These are phyloP conservation scores for Vidua macroura DNA, from an alignment of 2,113 vertebrate species.

Conservation along the genomic window DNA sequence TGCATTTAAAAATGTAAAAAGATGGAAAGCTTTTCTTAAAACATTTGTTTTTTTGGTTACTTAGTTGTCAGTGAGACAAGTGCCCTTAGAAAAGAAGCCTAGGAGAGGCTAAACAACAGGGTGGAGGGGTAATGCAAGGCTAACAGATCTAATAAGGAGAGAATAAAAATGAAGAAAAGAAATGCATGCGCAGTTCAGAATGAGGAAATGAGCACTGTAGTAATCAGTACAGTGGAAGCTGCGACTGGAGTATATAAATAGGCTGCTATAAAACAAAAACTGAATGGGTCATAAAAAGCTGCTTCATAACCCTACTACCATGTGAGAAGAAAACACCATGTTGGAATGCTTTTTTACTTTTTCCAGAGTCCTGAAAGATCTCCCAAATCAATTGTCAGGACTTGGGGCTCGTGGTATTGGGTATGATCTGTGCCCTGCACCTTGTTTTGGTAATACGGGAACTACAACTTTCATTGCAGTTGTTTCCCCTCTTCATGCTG, in stretches of 20 bases:
- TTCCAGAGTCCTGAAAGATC: not conserved
- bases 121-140: not conserved
- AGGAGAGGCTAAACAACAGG: not conserved
- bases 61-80: not conserved
- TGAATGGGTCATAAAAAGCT: not conserved
- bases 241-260: constrained; percentile 22
- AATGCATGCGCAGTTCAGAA: not conserved
- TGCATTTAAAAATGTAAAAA: not conserved
- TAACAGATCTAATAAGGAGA: not conserved
- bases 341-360: not conserved
- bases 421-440: not conserved
- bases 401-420: not conserved
- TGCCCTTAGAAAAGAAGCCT: not conserved
- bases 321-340: not conserved
- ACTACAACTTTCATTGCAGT: constrained; percentile 2
- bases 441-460: not conserved
- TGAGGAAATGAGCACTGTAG: constrained; percentile 14
- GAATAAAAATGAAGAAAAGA: not conserved
- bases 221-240: constrained; percentile 22
- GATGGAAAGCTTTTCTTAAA: not conserved
- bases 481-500: constrained; percentile 42
- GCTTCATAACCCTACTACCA: not conserved
- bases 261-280: constrained; percentile 17
- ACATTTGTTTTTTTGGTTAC: not conserved
- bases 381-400: not conserved